Evolutionary conservation across 2,888 invertebrate genomes (phyloP), one percentile per base, ranked within the genome.

Genomic region (Diarsia brunnea): DNA sequence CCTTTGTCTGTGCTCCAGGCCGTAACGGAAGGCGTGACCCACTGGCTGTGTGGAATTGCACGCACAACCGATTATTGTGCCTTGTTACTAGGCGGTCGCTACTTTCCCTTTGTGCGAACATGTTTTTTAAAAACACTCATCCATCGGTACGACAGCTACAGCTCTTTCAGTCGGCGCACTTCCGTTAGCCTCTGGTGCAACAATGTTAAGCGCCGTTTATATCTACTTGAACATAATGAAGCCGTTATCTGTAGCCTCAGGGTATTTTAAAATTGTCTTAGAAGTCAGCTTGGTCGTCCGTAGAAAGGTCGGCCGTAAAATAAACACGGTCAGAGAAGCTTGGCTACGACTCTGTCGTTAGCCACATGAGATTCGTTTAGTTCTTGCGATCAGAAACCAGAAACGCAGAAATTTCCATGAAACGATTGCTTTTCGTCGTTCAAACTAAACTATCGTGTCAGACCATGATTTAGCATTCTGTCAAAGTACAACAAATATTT

Each of bases 1-100:
- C 88, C 87, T 88, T 87, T 89, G 87, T 88, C 72, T 75, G 85
- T 74, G 82, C 79, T 84, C 78, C 82, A 67, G 74, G 78, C 85
- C 84, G 87, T 89, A 90, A 90, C 90, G 89, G 89, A 87, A 85
- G 88, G 86, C 85, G 82, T 87, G 89, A 88, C 87, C 87, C 87
- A 85, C 79, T 79, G 84, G 84, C 84, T 84, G 84, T 86, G 84
- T 77, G 79, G 80, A 89, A 89, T 84, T 80, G 88, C 89, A 89
- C 87, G 87, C 83, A 87, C 81, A 87, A 82, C 79, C 85, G 82
- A 88, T 89, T 86, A 84, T 82, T 85, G 58, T 84, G 64, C 71
- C 76, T 78, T 81, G 85, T 83, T 87, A 79, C 81, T 77, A 85
- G 78, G 76, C 81, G 63, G 78, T 81, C 69, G 77, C 80, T 78